These are phyloP conservation scores for Oryzias melastigma DNA, from an alignment of 2,113 vertebrate species.

Conservation along the genomic window DNA sequence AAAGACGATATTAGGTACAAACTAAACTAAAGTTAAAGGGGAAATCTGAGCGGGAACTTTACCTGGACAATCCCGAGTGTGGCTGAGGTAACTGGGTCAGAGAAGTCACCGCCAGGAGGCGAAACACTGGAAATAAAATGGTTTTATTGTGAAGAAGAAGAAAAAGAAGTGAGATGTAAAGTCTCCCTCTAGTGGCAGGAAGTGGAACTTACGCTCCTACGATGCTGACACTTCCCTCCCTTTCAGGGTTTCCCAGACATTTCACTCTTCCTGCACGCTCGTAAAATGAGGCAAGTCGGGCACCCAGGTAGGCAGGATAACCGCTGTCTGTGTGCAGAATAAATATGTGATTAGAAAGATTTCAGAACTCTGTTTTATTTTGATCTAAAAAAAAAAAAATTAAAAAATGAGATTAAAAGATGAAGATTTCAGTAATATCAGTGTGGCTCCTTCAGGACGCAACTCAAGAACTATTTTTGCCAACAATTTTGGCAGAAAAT, in stretches of 20 bases:
- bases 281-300: conserved; percentile 94
- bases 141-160: not conserved
- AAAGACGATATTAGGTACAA: not conserved
- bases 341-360: not conserved
- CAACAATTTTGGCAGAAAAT: too few species aligned
- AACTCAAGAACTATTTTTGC: too few species aligned
- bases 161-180: not conserved
- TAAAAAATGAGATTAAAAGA: too few species aligned
- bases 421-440: too few species aligned
- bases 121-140: conserved; percentile 82
- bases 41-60: conserved; percentile 3
- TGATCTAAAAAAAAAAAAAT: too few species aligned
- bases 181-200: conserved; percentile 46
- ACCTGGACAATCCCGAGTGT: conserved; percentile 96
- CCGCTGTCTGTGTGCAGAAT: conserved; percentile 86
- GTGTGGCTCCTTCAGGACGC: too few species aligned
- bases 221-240: conserved; percentile 97
- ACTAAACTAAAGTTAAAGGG: not conserved
- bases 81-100: conserved; percentile 96
- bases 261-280: conserved; percentile 95
- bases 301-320: conserved; percentile 96
- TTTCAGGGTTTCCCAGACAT: conserved; percentile 96
- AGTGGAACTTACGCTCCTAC: conserved; percentile 91
- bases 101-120: conserved; percentile 97
- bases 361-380: too few species aligned